Conservation (phyloP, 2,113 vertebrate species). For the Pelecanoides urinatrix region DNA sequence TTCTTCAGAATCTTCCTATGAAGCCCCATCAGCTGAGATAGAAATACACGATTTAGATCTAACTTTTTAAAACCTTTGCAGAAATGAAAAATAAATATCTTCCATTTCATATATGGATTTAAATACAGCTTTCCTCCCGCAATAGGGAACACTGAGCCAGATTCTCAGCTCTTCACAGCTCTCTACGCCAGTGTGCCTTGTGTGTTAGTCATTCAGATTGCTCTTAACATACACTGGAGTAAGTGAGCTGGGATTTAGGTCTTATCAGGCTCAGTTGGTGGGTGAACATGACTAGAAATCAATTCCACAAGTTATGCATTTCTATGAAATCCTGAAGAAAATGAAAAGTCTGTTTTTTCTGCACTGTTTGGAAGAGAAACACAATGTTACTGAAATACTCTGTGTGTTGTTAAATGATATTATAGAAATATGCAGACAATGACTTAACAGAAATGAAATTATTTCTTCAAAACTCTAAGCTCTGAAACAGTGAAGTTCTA, state of each 20-base stretch:
- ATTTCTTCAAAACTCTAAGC: neutral
- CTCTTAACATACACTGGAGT: neutral
- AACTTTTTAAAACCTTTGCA: neutral
- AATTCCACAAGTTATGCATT: neutral
- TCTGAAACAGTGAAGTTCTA: neutral
- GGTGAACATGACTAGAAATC: neutral
- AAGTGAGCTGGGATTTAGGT: neutral
- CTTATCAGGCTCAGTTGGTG: neutral
- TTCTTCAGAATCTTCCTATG: neutral
- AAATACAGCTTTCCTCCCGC: neutral
- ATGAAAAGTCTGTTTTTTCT: neutral
- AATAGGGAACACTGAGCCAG: neutral
- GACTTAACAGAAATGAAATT: neutral
- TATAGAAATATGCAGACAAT: neutral
- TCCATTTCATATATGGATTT: neutral
- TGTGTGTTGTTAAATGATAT: neutral
- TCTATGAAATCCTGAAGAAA: neutral
- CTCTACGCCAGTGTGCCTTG: neutral
- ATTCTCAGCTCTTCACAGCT: constrained; percentile 6
- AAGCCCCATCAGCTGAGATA: neutral
- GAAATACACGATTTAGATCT: neutral
- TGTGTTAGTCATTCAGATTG: neutral
- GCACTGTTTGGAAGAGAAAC: neutral
- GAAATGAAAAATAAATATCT: neutral
- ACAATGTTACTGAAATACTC: neutral